phyloP scores from a whole-genome alignment of 1,140 invertebrate species.

The Colletes latitarsis region DNA sequence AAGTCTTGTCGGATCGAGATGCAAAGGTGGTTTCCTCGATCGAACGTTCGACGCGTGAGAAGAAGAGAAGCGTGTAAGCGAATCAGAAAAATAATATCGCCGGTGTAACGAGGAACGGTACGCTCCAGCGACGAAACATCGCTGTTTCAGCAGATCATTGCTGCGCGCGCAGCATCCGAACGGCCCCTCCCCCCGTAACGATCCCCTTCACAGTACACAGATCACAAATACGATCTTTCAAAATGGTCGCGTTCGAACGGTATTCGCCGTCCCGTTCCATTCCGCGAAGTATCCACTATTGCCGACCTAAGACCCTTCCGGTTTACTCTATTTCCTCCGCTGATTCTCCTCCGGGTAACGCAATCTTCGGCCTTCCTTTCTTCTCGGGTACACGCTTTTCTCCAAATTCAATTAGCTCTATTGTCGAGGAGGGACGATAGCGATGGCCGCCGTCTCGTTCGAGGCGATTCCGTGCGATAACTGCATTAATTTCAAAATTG shows the following conservation, averaged over 20 bases:
- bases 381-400: not conserved
- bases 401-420: slow-evolving; percentile 8
- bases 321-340: not conserved
- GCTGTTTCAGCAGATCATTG: slow-evolving; percentile 41
- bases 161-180: slow-evolving; percentile 17
- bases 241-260: not conserved
- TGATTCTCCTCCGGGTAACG: not conserved
- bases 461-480: not conserved
- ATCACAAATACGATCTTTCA: slow-evolving; percentile 6
- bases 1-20: not conserved
- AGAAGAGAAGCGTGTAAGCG: slow-evolving; percentile 36
- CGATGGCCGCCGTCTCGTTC: not conserved
- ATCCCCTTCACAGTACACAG: not conserved
- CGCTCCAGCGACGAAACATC: slow-evolving; percentile 28
- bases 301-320: not conserved
- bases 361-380: not conserved
- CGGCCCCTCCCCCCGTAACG: too few species aligned
- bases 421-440: not conserved
- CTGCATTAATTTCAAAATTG: not conserved
- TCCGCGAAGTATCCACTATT: not conserved
- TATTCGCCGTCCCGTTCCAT: not conserved
- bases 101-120: slow-evolving; percentile 18
- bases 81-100: slow-evolving; percentile 47
- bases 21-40: not conserved
- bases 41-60: not conserved